Base-by-base conservation (phyloP, 1,140 invertebrate species). In the Lucilia sericata region DNA sequence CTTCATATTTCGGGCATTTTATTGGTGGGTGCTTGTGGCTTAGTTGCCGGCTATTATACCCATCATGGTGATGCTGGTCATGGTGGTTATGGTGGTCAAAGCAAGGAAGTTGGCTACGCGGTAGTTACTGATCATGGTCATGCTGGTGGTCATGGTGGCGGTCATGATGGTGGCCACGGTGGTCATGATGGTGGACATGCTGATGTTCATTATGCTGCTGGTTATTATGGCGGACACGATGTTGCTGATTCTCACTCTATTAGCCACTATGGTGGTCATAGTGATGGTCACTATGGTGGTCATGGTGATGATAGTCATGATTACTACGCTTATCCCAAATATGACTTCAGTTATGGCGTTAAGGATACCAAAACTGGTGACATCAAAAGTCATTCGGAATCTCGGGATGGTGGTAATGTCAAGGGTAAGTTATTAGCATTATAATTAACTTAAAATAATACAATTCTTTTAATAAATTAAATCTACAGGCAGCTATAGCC, bases 401-500 rank as follows among this genome's bases (percentile, higher is more conserved):
- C 84, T 13, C 84, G 88, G 60, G 87, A 90, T 21, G 88, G 88
- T 84, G 86, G 88, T 84, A 86, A 87, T 85, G 91, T 91, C 80
- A 87, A 88, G 85, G 91, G 91, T 78, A 78, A 78, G 34, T 42
- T 10, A 21, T 47, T 9, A 7, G 2, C 17, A 47, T 19, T 78
- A 78, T 1, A 78, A 34, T 36, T 75, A 12, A n/a, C 12, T 13
- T 12, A 47, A 47, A 30, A 30, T 30, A 2, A 2, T 30, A 30
- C 1, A 30, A 30, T 2, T 30, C 25, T 30, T 30, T 30, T 2
- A 30, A 30, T 60, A 13, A 5, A 51, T 17, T 70, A 65, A 55
- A 55, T 14, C 70, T 82, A 0, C 12, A 82, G 92, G 92, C 36
- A 91, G 92, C 87, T 93, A 92, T 85, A 92, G 91, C 2, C 86